Base-by-base conservation (phyloP, 2,888 invertebrate species). In the Hipparchia sbordonii region DNA sequence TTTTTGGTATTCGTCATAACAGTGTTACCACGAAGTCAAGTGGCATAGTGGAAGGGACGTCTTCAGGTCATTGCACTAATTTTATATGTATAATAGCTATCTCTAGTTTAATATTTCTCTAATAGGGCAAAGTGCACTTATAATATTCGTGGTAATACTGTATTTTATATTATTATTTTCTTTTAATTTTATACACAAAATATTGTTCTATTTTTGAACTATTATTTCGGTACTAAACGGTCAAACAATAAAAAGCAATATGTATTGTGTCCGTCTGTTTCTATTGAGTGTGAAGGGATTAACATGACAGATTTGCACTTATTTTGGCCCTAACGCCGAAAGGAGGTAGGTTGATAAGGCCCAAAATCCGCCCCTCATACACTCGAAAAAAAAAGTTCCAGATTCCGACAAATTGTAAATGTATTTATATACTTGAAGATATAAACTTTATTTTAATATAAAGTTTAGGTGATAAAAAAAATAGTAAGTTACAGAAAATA, bases 131-230 rank as follows among this genome's bases (percentile, higher is more conserved):
- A 65, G 80, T 81, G 81, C 79, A 77, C 75, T 78, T 79, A 77
- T 74, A 77, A 79, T 72, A 77, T 79, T 78, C 78, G 81, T 82
- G 82, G 81, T 81, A 82, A 82, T 81, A 81, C 80, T 82, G 79
- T 68, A 74, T 74, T 70, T 60, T 72, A 75, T 76, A 74, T 51
- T 72, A 75, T 77, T 74, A 45, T 56, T 56, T 65, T 51, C 48
- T 56, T 45, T 52, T 39, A 45, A 45, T 73, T 74, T 48, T 71
- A 74, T 68, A 66, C 52, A 72, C 67, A 76, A 23, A 23, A 77
- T 81, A 81, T 80, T 79, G 78, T 80, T 81, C 79, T 78, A 78
- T 72, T 74, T 79, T 82, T 81, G 81, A 82, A 81, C 79, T 81
- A 77, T 79, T 69, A 70, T 70, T 74, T 70, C 71, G 71, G 72